These are phyloP conservation scores for Brachyalestes nurse DNA, from an alignment of 2,797 vertebrate species.

Conservation along the genomic window DNA sequence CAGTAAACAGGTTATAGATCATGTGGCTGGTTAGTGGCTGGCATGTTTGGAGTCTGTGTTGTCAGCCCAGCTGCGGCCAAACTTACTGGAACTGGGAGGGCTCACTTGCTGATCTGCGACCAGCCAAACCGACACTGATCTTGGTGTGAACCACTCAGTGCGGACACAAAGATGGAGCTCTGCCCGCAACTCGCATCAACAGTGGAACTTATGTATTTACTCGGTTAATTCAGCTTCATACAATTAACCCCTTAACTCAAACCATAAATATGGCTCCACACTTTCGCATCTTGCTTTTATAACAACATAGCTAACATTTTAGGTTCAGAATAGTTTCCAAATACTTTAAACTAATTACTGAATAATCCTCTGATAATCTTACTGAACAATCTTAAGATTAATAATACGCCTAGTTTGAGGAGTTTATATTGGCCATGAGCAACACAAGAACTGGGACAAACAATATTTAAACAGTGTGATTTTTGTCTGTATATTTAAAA, in stretches of 20 bases:
- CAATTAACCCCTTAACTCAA: background rate
- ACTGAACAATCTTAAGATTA: background rate
- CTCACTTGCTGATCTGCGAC: background rate
- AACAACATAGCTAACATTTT: background rate
- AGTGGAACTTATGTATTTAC: background rate
- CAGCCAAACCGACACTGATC: background rate
- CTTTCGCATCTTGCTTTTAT: background rate
- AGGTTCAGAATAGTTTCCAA: background rate
- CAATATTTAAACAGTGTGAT: background rate
- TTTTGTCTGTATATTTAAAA: too few species aligned
- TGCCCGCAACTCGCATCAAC: background rate
- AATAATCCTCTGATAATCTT: background rate
- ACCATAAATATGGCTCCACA: background rate
- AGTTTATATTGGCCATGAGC: background rate
- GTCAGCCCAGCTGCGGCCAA: background rate
- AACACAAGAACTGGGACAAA: background rate
- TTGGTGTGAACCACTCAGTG: background rate
- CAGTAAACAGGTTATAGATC: constrained; percentile 33
- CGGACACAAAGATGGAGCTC: background rate
- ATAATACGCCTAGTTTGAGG: background rate
- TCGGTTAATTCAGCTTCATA: background rate
- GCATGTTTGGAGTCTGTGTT: background rate
- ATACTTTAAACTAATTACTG: background rate
- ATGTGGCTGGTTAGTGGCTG: constrained; percentile 3
- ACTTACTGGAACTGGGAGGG: constrained; percentile 28